A percentile compares a stretch with the other conserved stretches of the same genome.
phyloP scores from a whole-genome alignment of 2,888 invertebrate species.

The Drosophila nigricruria region DNA sequence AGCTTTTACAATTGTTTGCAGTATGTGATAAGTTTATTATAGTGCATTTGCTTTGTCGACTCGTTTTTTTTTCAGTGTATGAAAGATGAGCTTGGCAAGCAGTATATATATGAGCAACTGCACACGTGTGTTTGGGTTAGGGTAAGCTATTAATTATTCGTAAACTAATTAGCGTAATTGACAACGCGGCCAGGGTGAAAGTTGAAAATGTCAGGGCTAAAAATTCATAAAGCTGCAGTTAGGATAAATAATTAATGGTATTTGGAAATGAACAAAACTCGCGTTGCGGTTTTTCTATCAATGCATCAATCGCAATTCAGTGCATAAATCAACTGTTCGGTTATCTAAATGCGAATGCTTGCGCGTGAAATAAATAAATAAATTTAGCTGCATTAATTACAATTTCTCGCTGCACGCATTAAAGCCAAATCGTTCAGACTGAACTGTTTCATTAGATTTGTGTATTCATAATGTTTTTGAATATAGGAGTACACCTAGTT shows the following conservation, averaged over 20 bases:
- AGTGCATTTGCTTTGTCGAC: neutral
- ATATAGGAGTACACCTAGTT: slow-evolving; percentile 32
- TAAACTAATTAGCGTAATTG: slow-evolving; percentile 74
- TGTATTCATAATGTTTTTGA: slow-evolving; percentile 38
- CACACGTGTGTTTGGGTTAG: slow-evolving; percentile 3
- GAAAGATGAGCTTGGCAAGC: neutral
- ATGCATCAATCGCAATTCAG: slow-evolving; percentile 45
- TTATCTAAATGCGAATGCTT: slow-evolving; percentile 42
- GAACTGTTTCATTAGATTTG: slow-evolving; percentile 8
- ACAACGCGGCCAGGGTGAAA: slow-evolving; percentile 41
- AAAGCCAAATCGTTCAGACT: slow-evolving; percentile 44
- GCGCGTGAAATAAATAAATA: slow-evolving; percentile 34
- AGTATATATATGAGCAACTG: neutral
- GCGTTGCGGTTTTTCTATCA: slow-evolving; percentile 47
- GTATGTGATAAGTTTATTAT: neutral
- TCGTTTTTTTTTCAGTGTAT: neutral
- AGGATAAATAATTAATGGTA: slow-evolving; percentile 67
- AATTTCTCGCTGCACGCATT: slow-evolving; percentile 30
- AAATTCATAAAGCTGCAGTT: slow-evolving; percentile 50
- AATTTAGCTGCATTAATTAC: slow-evolving; percentile 32
- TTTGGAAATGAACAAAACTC: slow-evolving; percentile 53
- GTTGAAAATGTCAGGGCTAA: slow-evolving; percentile 51
- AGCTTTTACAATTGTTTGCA: neutral
- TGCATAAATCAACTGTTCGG: slow-evolving; percentile 65
- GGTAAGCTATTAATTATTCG: slow-evolving; percentile 65